These are phyloP conservation scores for Ivindomyrus marchei DNA, from an alignment of 2,113 vertebrate genomes.

Conservation along the genomic window DNA sequence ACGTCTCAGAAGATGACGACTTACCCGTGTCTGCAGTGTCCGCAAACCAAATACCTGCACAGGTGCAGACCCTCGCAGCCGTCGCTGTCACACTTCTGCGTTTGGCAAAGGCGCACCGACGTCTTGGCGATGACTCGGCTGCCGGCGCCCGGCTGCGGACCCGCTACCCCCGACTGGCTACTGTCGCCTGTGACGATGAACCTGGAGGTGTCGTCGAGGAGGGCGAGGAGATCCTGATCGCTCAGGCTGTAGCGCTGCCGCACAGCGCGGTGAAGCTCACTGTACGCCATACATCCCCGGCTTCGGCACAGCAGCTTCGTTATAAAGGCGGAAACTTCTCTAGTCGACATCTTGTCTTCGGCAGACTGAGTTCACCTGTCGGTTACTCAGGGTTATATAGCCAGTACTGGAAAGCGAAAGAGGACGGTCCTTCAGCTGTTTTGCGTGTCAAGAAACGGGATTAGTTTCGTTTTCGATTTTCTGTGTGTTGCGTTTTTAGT, in stretches of 20 bases:
- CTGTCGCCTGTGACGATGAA: slow-evolving; percentile 34
- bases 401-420: not conserved
- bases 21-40: slow-evolving; percentile 23
- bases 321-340: slow-evolving; percentile 25
- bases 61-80: slow-evolving; percentile 23
- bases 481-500: not conserved
- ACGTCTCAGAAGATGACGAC: not conserved
- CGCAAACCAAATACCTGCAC: slow-evolving; percentile 29
- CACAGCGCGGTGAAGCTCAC: slow-evolving; percentile 31
- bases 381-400: too few relatives aligned
- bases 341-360: slow-evolving; percentile 27
- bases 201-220: slow-evolving; percentile 40
- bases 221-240: not conserved
- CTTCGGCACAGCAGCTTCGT: slow-evolving; percentile 44
- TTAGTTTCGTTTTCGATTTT: not conserved
- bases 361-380: not conserved
- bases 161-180: not conserved
- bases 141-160: not conserved
- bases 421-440: not conserved
- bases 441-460: not conserved
- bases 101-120: slow-evolving; percentile 16
- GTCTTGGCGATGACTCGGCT: slow-evolving; percentile 15
- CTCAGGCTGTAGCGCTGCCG: slow-evolving; percentile 9
- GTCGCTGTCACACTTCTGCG: not conserved
- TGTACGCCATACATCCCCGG: slow-evolving; percentile 44